These are phyloP conservation scores for Falcunculus frontatus DNA, from an alignment of 2,113 vertebrate genomes.

Conservation along the genomic window DNA sequence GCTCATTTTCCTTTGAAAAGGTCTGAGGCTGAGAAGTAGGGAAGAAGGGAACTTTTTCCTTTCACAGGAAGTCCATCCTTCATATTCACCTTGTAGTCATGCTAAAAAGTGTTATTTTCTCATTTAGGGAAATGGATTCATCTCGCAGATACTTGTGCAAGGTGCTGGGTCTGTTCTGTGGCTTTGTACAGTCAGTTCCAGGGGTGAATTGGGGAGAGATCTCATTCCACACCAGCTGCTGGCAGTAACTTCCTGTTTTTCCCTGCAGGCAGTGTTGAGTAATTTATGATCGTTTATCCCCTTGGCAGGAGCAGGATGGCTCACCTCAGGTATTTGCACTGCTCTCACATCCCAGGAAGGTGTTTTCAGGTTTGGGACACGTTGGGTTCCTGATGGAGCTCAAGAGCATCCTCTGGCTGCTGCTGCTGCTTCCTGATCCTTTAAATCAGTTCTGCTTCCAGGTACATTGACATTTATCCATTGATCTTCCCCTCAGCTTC, in stretches of 20 bases:
- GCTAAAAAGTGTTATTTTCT: background rate
- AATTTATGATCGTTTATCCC: background rate
- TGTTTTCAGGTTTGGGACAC: background rate
- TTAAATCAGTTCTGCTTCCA: slow-evolving; percentile 1
- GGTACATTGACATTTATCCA: background rate
- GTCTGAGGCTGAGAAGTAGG: background rate
- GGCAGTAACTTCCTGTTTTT: background rate
- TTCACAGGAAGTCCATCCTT: background rate
- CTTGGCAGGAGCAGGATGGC: background rate
- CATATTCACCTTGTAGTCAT: background rate
- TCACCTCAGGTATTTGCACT: background rate
- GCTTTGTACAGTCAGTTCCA: background rate
- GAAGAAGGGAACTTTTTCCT: background rate
- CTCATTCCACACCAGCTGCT: background rate
- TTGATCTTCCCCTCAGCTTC: background rate
- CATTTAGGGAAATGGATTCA: background rate
- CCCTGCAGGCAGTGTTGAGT: background rate
- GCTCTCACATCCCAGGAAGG: background rate
- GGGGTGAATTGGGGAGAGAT: background rate
- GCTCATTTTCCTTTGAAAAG: background rate
- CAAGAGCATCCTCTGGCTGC: background rate
- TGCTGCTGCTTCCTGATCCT: background rate
- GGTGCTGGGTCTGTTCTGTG: background rate
- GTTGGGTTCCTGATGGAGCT: background rate
- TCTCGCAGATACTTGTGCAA: background rate